These are phyloP conservation scores for Troilus luridus DNA, from an alignment of 2,888 invertebrate species.

Conservation along the genomic window DNA sequence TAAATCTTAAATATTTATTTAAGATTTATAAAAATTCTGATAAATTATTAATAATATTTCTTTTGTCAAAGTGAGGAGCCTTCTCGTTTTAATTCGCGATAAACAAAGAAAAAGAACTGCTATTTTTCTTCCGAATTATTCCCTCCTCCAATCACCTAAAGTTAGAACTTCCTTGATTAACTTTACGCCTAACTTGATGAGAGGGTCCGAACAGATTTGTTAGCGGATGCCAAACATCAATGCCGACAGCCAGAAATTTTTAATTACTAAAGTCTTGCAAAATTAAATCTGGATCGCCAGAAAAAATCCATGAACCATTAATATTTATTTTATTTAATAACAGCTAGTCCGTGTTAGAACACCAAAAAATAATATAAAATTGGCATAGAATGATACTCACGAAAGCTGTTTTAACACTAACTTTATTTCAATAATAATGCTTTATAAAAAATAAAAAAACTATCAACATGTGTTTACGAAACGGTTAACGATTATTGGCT, in stretches of 20 bases:
- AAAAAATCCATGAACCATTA: background rate
- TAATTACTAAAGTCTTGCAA: slow-evolving; percentile 1
- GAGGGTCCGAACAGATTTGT: slow-evolving; percentile 24
- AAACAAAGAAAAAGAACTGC: background rate
- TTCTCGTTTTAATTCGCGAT: background rate
- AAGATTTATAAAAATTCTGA: too few species aligned
- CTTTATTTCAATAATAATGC: too few species aligned
- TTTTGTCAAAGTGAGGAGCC: background rate
- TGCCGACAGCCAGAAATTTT: background rate
- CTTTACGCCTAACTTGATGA: slow-evolving; percentile 31
- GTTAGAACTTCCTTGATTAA: slow-evolving; percentile 37
- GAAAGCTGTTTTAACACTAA: too few species aligned
- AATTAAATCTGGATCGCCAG: background rate
- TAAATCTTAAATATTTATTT: too few species aligned
- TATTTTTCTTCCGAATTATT: slow-evolving; percentile 26
- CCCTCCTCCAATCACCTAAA: background rate
- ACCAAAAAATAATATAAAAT: too few species aligned
- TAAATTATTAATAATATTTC: too few species aligned
- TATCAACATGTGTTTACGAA: too few species aligned
- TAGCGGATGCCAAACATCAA: background rate
- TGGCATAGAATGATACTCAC: too few species aligned
- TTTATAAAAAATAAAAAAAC: too few species aligned
- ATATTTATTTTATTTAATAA: background rate
- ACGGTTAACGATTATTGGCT: too few species aligned
- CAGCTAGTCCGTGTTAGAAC: too few species aligned